Evolutionary conservation across 2,113 vertebrate species (phyloP), one percentile per base, ranked within the genome.

Genomic region (Podarcis raffonei): DNA sequence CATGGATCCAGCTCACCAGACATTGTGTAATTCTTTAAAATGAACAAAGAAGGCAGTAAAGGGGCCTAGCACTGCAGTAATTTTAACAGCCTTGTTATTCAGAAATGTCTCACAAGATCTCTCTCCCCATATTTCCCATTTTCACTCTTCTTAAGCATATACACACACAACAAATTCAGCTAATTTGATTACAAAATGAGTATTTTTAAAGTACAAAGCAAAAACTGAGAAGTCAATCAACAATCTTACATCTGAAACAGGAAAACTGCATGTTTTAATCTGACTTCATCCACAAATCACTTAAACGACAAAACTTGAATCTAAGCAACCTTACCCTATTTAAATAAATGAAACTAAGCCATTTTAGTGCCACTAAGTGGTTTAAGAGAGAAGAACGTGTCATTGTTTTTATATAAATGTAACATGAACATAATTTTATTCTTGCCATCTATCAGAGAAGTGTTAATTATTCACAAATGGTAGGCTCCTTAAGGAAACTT

Each of bases 391-490:
- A 42, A 32, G 62, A 53, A 75, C 16, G 57, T 75, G 22, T 15
- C n/a, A 12, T 90, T 94, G 92, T 93, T 91, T 97, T 95, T 85
- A 53, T 96, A 86, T 90, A 72, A 62, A 62, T 65, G 37, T 92
- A 93, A 92, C 57, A 96, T 85, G 83, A 88, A 93, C 83, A 92
- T 93, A 94, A 90, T 69, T 92, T 78, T 6, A 53, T 30, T 30
- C 32, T 81, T 92, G 95, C 92, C 92, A 94, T 18, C 94, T 92
- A 92, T 94, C 90, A 96, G 96, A 96, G 96, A 96, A 97, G 95
- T 94, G 93, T 96, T 96, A 90, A 95, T 91, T 85, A 95, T 93
- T 93, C 95, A 88, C 86, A 92, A 96, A 96, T 96, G 87, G 95
- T 7, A 96, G 93, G 92, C 94, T 96, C 89, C 91, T 94, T 57